phyloP scores from a whole-genome alignment of 2,888 invertebrate species.

The Galerucella calmariensis region DNA sequence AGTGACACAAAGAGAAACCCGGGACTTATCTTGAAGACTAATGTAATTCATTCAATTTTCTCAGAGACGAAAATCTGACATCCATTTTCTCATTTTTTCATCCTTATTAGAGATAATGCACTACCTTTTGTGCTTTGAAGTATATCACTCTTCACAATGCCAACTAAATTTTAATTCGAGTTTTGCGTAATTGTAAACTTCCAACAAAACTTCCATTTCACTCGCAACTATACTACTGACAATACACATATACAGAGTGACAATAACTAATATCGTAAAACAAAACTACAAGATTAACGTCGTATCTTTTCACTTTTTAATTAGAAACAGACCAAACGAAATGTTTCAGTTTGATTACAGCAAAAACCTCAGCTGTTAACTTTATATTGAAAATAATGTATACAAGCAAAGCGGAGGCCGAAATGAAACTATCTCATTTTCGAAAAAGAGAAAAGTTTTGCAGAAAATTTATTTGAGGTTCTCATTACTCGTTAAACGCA shows the following conservation, averaged over 20 bases:
- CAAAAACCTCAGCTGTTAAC: background rate
- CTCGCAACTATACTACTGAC: conserved; percentile 10
- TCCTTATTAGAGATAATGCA: conserved; percentile 35
- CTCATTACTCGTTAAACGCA: conserved; percentile 31
- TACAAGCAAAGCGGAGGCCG: conserved; percentile 5
- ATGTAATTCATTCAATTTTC: conserved; percentile 34
- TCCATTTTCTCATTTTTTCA: conserved; percentile 29
- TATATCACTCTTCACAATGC: conserved; percentile 25
- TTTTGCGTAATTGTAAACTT: conserved; percentile 28
- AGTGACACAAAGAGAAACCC: conserved; percentile 26
- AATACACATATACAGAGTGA: background rate
- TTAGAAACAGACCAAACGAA: background rate
- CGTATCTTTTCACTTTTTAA: no score
- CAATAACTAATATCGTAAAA: no score
- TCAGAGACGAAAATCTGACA: conserved; percentile 31
- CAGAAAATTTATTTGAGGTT: conserved; percentile 34
- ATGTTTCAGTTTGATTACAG: background rate
- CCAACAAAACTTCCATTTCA: conserved; percentile 15
- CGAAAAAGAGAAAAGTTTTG: conserved; percentile 28
- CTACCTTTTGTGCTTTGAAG: conserved; percentile 34
- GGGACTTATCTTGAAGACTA: conserved; percentile 27
- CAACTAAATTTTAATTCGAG: conserved; percentile 31
- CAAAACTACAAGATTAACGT: no score
- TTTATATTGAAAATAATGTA: conserved; percentile 19
- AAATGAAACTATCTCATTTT: conserved; percentile 26